These are phyloP conservation scores for Pseudolaguvia tuberculata DNA, from an alignment of 2,113 vertebrate species.

Conservation along the genomic window DNA sequence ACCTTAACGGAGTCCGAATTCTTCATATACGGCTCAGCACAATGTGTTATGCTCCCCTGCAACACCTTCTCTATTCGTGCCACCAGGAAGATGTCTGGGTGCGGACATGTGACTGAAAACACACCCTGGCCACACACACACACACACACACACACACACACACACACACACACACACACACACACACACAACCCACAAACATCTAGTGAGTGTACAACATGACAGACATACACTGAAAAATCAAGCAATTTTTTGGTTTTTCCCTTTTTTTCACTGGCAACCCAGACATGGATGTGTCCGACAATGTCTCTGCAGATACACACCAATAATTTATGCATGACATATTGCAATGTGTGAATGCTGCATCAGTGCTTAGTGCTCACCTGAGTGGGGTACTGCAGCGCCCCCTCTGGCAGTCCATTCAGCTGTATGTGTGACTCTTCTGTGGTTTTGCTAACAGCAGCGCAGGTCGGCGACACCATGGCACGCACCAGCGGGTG, in stretches of 20 bases:
- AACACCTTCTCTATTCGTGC: slow-evolving; percentile 93
- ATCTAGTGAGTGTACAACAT: too few species aligned
- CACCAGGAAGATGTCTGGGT: slow-evolving; percentile 94
- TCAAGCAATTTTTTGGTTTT: too few species aligned
- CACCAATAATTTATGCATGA: too few species aligned
- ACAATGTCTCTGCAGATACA: too few species aligned
- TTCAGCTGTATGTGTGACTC: slow-evolving; percentile 54
- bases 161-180: too few species aligned
- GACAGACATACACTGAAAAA: too few species aligned
- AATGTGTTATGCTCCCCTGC: slow-evolving; percentile 91
- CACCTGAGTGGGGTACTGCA: slow-evolving; percentile 86
- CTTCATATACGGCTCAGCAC: slow-evolving; percentile 97
- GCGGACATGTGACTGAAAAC: slow-evolving; percentile 93
- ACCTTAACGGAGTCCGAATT: slow-evolving; percentile 95
- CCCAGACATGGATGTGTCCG: too few species aligned
- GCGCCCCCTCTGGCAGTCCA: slow-evolving; percentile 68
- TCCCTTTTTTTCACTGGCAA: too few species aligned
- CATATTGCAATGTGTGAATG: not conserved
- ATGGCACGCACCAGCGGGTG: slow-evolving; percentile 83
- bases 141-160: too few species aligned
- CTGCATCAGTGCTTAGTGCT: not conserved
- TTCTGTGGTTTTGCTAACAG: slow-evolving; percentile 57
- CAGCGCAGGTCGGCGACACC: slow-evolving; percentile 59
- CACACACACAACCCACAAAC: too few species aligned
- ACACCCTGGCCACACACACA: slow-evolving; percentile 70